phyloP scores from a whole-genome alignment of 1,140 invertebrate species.

The Sesamia nonagrioides region DNA sequence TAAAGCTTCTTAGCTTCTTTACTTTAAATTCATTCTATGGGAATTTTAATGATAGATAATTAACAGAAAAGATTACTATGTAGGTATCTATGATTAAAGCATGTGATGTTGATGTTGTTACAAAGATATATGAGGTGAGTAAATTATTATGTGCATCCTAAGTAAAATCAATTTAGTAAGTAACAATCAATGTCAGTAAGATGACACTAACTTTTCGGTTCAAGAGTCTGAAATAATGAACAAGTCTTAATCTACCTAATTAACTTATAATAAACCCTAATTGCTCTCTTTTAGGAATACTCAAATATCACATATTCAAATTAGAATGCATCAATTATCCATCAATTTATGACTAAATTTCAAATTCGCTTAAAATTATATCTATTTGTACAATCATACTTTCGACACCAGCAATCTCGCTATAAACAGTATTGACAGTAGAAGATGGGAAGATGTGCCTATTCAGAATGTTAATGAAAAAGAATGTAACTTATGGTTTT shows the following conservation, averaged over 20 bases:
- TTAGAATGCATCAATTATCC: neutral
- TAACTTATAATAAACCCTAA: too few species aligned
- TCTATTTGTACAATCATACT: neutral
- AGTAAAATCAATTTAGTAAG: neutral
- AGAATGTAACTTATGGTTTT: neutral
- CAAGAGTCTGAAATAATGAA: too few species aligned
- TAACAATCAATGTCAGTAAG: too few species aligned
- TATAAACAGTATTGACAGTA: neutral
- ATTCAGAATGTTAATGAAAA: neutral
- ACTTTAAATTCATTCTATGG: too few species aligned
- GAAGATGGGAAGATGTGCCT: conserved; percentile 1
- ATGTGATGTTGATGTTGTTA: neutral
- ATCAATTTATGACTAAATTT: neutral
- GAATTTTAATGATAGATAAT: neutral
- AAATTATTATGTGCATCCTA: neutral
- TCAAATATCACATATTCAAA: neutral
- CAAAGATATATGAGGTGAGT: neutral
- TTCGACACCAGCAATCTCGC: neutral
- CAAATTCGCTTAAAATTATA: neutral
- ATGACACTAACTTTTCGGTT: neutral
- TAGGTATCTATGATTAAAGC: neutral
- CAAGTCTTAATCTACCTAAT: too few species aligned
- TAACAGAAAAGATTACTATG: conserved; percentile 35
- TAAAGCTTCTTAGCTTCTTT: too few species aligned
- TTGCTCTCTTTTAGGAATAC: neutral